phyloP scores from a whole-genome alignment of 2,888 invertebrate genomes.

The Drosophila ustulata region DNA sequence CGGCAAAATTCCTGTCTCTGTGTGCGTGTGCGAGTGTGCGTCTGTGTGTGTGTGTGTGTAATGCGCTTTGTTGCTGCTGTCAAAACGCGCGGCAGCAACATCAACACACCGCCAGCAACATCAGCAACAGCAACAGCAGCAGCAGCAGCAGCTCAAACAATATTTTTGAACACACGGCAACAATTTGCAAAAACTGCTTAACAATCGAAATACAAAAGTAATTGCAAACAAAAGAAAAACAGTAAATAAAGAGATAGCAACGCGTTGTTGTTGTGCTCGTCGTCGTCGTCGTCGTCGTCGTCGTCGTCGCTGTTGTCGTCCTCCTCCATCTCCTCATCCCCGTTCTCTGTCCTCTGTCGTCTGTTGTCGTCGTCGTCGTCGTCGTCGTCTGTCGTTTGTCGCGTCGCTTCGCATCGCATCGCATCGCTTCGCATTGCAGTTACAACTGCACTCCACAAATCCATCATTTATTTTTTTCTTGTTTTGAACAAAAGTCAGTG shows the following conservation, averaged over 20 bases:
- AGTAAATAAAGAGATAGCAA: slow-evolving; percentile 14
- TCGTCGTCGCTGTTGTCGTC: slow-evolving; percentile 10
- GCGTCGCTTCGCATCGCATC: slow-evolving; percentile 1
- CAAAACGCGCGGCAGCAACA: slow-evolving; percentile 22
- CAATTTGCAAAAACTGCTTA: slow-evolving; percentile 38
- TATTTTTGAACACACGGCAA: slow-evolving; percentile 28
- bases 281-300: slow-evolving; percentile 2
- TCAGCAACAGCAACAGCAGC: slow-evolving; percentile 21
- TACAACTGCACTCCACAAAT: slow-evolving; percentile 7
- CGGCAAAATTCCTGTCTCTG: slow-evolving; percentile 33
- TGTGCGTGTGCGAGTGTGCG: slow-evolving; percentile 31
- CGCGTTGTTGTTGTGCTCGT: slow-evolving; percentile 14
- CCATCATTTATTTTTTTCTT: slow-evolving; percentile 39
- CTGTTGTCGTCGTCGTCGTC: slow-evolving; percentile 5
- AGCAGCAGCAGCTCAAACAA: slow-evolving; percentile 9
- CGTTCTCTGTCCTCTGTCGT: background rate
- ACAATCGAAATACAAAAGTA: background rate
- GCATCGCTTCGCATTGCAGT: background rate
- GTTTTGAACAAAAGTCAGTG: slow-evolving; percentile 54
- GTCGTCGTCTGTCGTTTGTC: slow-evolving; percentile 4
- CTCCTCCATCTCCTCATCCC: background rate
- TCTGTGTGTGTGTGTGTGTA: slow-evolving; percentile 20
- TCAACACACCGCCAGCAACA: slow-evolving; percentile 26
- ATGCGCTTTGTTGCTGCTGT: slow-evolving; percentile 34
- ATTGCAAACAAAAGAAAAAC: slow-evolving; percentile 5